Evolutionary conservation across 2,113 vertebrate species (phyloP), one percentile per base, ranked within the genome.

Genomic region (Pelodiscus sinensis): DNA sequence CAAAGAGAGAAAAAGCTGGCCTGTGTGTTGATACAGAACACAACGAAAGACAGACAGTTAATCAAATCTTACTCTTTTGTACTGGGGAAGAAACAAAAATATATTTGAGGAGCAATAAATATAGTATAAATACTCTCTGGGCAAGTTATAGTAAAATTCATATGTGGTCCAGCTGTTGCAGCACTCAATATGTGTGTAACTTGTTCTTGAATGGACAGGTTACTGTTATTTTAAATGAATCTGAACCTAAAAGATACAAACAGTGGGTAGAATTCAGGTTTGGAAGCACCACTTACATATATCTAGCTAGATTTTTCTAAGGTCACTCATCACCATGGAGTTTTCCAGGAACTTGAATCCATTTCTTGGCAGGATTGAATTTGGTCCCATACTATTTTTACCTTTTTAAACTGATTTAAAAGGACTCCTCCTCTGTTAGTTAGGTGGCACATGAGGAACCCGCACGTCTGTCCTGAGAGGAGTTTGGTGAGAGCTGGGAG

Each of bases 141-240:
- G 68, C 38, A 35, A 73, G 19, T 35, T 38, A 35, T 44, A 73
- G 52, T 62, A 77, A 58, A 14, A 27, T 19, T 88, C 2, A 73
- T 90, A 62, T 31, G 35, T 79, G 65, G 79, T 77, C 60, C 79
- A 86, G 51, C 31, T 55, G 84, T 82, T 82, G 80, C 80, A 89
- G 81, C 87, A 65, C 51, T 56, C 31, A 2, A 60, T 31, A 5
- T 65, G 18, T 65, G 84, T 78, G 86, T 52, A 96, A 94, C 38
- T 44, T 97, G 31, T 94, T 95, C 89, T 97, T 96, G 93, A 96
- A 97, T 97, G 96, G 96, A 95, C 95, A 94, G 95, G 94, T 94
- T 93, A 96, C 78, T 86, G 35, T 83, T 94, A 81, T 65, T 73
- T 91, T 44, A 95, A 94, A 85, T 57, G 21, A 85, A 75, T 31